phyloP scores from a whole-genome alignment of 2,888 invertebrate species.

The Rhagophthalmus giganteus region DNA sequence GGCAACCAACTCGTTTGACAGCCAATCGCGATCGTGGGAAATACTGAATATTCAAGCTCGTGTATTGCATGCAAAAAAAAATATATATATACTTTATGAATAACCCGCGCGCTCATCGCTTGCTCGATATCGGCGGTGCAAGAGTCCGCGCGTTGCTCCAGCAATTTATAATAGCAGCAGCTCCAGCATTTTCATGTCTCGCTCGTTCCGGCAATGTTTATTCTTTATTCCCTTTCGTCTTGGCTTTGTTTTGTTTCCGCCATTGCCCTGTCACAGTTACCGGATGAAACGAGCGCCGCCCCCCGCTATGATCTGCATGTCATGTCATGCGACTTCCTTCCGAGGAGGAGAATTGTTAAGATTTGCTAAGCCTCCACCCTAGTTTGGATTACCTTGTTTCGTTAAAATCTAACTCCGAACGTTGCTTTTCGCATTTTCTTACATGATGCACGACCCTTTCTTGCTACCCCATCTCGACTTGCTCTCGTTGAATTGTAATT shows the following conservation, averaged over 20 bases:
- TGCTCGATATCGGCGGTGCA: slow-evolving; percentile 31
- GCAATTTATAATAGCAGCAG: slow-evolving; percentile 39
- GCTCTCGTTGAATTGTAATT: slow-evolving; percentile 9
- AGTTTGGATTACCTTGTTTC: slow-evolving; percentile 31
- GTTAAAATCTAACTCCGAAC: slow-evolving; percentile 19
- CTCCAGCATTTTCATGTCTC: slow-evolving; percentile 38
- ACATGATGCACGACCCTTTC: slow-evolving; percentile 11
- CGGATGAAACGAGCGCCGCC: slow-evolving; percentile 35
- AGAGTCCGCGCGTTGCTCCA: slow-evolving; percentile 24
- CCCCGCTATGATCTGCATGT: slow-evolving; percentile 44
- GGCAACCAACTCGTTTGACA: slow-evolving; percentile 37
- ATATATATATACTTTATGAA: slow-evolving; percentile 31
- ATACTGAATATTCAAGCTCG: slow-evolving; percentile 34
- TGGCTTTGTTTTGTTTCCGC: slow-evolving; percentile 38
- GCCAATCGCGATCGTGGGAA: slow-evolving; percentile 38
- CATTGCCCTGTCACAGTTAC: slow-evolving; percentile 39
- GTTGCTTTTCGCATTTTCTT: slow-evolving; percentile 16
- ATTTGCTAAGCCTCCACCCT: slow-evolving; percentile 35
- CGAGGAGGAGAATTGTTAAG: slow-evolving; percentile 36
- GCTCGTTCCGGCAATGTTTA: slow-evolving; percentile 34
- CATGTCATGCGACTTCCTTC: slow-evolving; percentile 41
- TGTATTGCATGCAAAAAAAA: slow-evolving; percentile 29
- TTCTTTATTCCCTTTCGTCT: slow-evolving; percentile 36
- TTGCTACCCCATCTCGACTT: slow-evolving; percentile 5
- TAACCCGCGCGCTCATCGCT: slow-evolving; percentile 27